A percentile compares a stretch with the other conserved stretches of the same genome.
These are phyloP conservation scores for Stichopus chloronotus DNA, from an alignment of 35 echinoderm and acorn worm genomes.

Conservation along the genomic window DNA sequence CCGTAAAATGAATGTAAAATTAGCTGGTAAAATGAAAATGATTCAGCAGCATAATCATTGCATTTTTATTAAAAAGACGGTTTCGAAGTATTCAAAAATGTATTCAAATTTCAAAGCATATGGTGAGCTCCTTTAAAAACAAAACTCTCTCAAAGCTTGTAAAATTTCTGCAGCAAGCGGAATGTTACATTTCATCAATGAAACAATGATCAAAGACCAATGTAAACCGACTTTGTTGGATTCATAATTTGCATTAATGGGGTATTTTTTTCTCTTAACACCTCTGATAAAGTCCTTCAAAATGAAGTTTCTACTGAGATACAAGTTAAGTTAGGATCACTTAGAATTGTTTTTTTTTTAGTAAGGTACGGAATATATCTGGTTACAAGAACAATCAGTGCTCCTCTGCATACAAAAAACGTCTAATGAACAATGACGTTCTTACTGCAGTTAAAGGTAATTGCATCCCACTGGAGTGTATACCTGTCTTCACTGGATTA, in stretches of 20 bases:
- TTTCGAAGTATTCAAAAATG: neutral
- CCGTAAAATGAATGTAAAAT: conserved; percentile 46
- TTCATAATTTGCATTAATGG: neutral
- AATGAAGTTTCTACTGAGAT: too few relatives aligned
- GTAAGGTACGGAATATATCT: neutral
- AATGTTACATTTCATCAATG: conserved; percentile 1
- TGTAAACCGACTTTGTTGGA: conserved; percentile 34
- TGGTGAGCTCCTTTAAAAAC: neutral
- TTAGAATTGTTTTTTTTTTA: conserved; percentile 41
- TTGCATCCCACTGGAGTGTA: neutral
- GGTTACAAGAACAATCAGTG: conserved; percentile 61
- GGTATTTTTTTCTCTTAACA: neutral
- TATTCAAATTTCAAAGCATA: neutral
- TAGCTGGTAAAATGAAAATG: conserved; percentile 16
- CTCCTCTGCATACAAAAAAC: conserved; percentile 9
- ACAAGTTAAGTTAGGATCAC: conserved; percentile 18
- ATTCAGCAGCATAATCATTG: neutral
- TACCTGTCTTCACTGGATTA: neutral
- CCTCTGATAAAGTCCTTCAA: neutral
- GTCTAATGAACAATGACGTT: neutral
- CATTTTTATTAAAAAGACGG: neutral
- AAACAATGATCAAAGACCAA: neutral
- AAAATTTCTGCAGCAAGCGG: neutral
- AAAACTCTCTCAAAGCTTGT: too few relatives aligned
- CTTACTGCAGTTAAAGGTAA: conserved; percentile 13